phyloP scores from a whole-genome alignment of 1,140 invertebrate genomes.

The Yoshiicerus persimilis region DNA sequence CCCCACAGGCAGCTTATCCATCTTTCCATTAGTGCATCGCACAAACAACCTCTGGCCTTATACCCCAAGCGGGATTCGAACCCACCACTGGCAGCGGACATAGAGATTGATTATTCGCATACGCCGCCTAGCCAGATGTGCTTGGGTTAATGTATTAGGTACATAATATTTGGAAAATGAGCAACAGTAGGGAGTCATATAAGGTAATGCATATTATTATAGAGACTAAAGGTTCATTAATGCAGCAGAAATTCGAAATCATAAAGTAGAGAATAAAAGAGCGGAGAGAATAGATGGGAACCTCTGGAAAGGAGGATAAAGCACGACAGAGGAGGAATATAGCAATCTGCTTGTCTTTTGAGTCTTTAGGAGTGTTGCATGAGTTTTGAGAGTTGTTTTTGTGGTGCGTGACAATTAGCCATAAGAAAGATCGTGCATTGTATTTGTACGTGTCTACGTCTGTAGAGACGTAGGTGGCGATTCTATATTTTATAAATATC shows the following conservation, averaged over 20 bases:
- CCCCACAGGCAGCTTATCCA: no score
- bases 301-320: background rate
- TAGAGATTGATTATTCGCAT: no score
- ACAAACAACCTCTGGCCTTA: no score
- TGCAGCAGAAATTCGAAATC: background rate
- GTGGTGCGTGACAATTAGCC: constrained; percentile 30
- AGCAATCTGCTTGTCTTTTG: background rate
- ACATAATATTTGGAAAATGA: background rate
- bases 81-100: no score
- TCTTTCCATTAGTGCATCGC: no score
- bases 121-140: no score
- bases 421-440: constrained; percentile 12
- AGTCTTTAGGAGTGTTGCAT: background rate
- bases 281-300: background rate
- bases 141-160: background rate
- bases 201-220: background rate
- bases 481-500: no score
- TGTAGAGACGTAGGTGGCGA: background rate
- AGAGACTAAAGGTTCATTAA: background rate
- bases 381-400: constrained; percentile 20
- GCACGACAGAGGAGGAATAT: background rate
- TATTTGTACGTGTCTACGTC: background rate
- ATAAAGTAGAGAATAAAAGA: background rate
- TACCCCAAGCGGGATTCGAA: no score
- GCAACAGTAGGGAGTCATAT: background rate